phyloP scores from a whole-genome alignment of 2,888 invertebrate genomes.

The Myopa tessellatipennis region DNA sequence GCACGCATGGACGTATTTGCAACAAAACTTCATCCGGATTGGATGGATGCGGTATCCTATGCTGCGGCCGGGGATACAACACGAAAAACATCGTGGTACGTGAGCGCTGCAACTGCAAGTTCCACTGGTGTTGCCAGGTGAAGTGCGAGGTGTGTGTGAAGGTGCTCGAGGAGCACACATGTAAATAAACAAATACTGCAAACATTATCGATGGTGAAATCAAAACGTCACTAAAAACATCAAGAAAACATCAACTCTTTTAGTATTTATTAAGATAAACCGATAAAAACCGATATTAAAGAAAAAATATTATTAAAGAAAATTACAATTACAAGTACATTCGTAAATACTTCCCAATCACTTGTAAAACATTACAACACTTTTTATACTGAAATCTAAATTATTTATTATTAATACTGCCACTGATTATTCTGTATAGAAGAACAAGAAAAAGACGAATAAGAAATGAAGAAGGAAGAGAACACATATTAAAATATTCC shows the following conservation, averaged over 20 bases:
- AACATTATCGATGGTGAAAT: neutral
- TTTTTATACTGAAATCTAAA: no score
- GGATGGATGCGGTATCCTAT: conserved; percentile 88
- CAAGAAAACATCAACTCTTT: no score
- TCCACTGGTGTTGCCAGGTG: conserved; percentile 97
- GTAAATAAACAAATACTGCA: conserved; percentile 74
- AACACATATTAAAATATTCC: conserved; percentile 9
- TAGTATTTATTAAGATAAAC: no score
- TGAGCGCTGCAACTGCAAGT: conserved; percentile 91
- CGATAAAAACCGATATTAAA: no score
- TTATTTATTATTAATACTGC: no score
- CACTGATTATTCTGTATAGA: conserved; percentile 18
- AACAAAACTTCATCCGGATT: conserved; percentile 80
- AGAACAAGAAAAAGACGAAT: no score
- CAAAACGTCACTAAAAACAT: no score
- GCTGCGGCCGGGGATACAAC: conserved; percentile 94
- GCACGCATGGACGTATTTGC: conserved; percentile 79
- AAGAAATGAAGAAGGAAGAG: neutral
- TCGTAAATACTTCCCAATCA: no score
- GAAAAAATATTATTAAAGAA: no score
- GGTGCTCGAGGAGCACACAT: conserved; percentile 83
- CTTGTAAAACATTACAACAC: no score
- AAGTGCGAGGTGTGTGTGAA: conserved; percentile 88
- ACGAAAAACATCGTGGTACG: conserved; percentile 81
- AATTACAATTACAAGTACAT: no score